Evolutionary conservation across 2,113 vertebrate genomes (phyloP), one percentile per base, ranked within the genome.

Genomic region (Burhinus bistriatus): DNA sequence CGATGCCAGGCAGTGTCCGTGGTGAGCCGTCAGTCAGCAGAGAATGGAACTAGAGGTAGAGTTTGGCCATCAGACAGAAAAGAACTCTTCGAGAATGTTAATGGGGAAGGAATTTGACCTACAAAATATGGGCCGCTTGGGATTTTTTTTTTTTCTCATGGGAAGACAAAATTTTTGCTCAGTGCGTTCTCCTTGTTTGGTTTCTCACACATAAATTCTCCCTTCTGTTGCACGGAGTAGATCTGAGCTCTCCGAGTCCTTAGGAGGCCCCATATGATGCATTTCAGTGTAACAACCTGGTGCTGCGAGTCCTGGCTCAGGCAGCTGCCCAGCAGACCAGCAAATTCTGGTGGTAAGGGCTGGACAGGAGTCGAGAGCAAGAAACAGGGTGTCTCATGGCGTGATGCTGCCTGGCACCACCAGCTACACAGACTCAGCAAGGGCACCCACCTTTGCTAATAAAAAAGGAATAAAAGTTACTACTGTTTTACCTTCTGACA

Each of bases 361-460:
- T 42, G 68, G 54, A 2, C 5, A 1, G 36, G 57, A 36, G 58
- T 22, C 1, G 17, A 8, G 54, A 36, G 69, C n/a, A 23, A 61
- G 68, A 45, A 51, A 3, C 2, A 0, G 38, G 25, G 13, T 3
- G 20, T 45, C 87, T 54, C 38, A 4, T 0, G 0, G 66, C 3
- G 38, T 2, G 18, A 6, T 4, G 7, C 62, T 65, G 72, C 89
- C 68, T 15, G 42, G 77, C 38, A 30, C 84, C 75, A 3, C 75
- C 85, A 19, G 82, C 52, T 25, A 2, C 47, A 1, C 73, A 9
- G 62, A n/a, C 72, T 36, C 55, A 17, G 85, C 57, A 4, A 36
- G 32, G 87, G 22, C 69, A 25, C 61, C 34, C 55, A 11, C 52
- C 65, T 80, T 18, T 26, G 55, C 58, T 8, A 1, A 61, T 42